Evolutionary conservation across 2,113 vertebrate genomes (phyloP).

Genomic region (Triplophysa rosa): DNA sequence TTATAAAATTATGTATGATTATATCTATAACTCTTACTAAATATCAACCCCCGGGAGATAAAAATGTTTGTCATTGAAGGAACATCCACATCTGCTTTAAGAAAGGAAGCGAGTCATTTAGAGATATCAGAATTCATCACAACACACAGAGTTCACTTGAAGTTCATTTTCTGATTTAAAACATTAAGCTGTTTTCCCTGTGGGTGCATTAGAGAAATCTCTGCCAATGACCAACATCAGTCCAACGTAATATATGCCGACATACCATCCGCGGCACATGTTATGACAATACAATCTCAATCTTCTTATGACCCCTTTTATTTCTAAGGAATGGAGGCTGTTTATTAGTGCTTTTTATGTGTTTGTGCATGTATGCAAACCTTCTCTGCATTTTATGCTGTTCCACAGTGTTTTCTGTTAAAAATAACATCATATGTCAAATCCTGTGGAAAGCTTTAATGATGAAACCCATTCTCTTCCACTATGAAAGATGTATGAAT

Average conservation of each 20-base stretch:
- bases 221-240: neutral
- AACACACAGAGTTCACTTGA: neutral
- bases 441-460: neutral
- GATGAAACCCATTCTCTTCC: neutral
- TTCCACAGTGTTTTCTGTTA: neutral
- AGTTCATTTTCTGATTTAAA: neutral
- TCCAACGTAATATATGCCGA: neutral
- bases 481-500: neutral
- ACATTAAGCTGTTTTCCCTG: neutral
- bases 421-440: constrained; percentile 1
- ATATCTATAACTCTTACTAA: no score
- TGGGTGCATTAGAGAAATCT: neutral
- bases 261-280: neutral
- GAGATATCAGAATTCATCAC: neutral
- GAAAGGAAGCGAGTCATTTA: neutral
- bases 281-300: neutral
- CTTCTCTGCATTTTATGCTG: neutral
- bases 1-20: no score
- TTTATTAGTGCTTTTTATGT: neutral
- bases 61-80: neutral
- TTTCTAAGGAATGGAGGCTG: neutral
- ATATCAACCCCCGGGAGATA: no score
- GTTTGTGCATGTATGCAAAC: neutral
- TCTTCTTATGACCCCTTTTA: constrained; percentile 16
- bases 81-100: neutral